Base-by-base conservation (phyloP, 2,113 vertebrate species). In the Glaucidium brasilianum region DNA sequence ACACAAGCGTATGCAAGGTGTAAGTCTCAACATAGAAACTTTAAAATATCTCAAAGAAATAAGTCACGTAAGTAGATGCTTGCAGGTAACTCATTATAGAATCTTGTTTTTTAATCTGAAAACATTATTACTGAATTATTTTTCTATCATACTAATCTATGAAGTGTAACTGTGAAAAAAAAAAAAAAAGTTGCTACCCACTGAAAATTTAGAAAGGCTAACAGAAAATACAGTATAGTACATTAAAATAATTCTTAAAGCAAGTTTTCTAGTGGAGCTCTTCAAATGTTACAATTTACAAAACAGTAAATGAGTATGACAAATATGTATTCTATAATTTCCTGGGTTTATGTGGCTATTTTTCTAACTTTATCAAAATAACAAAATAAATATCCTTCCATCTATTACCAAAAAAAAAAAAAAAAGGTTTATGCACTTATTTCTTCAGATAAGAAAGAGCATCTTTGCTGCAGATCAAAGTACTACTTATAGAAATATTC, bases 401-500 rank as follows among this genome's bases (percentile, higher is more conserved):
- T 75, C 27, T 25, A 66, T 18, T 37, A 66, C 39, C 80, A 79
- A 62, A 63, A 26, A 43, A 29, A n/a, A 12, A 35, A 47, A 89
- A 78, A 47, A 60, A 15, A 7, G 52, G 34, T 74, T 87, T 80
- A 56, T 73, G 30, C 37, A 52, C 85, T 95, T 81, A 68, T 97
- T 94, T 93, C 83, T 85, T 63, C 79, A 81, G 75, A 93, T 93
- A 94, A 85, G 94, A 87, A 95, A 92, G 85, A 94, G 88, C 86
- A 94, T 92, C 92, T 96, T 91, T 93, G 94, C 86, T 91, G 96
- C 91, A 97, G 90, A 96, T 94, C 73, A 79, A 71, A 94, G 62
- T 85, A 92, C 85, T 94, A 76, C 74, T 94, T 90, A 95, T 34
- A 88, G 91, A 95, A 97, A 92, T 47, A 96, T 93, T 94, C 96